Conservation (phyloP, 2,888 invertebrate genomes). For the Andrena bucephala region DNA sequence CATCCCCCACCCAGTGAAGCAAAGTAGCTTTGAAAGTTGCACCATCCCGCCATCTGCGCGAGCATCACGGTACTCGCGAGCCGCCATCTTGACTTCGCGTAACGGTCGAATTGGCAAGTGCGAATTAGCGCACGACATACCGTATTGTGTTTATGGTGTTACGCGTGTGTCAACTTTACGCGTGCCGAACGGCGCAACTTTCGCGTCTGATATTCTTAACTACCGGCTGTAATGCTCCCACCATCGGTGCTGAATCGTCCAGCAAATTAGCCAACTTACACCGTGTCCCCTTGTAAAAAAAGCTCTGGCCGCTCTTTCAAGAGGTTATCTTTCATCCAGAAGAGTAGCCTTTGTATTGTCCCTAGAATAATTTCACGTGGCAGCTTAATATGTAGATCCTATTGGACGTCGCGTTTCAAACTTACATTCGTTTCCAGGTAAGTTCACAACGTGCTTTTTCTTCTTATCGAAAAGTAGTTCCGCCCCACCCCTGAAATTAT, state of each 20-base stretch:
- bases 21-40: neutral
- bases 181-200: conserved; percentile 25
- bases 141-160: conserved; percentile 40
- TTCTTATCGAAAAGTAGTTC: conserved; percentile 95
- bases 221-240: neutral
- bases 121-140: conserved; percentile 43
- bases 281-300: conserved; percentile 86
- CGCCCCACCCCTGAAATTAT: conserved; percentile 92
- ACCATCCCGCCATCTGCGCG: conserved; percentile 38
- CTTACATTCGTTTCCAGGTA: conserved; percentile 87
- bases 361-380: conserved; percentile 84
- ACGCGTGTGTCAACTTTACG: conserved; percentile 27
- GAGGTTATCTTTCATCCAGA: conserved; percentile 94
- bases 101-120: conserved; percentile 45
- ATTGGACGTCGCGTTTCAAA: conserved; percentile 46
- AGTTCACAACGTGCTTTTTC: conserved; percentile 90
- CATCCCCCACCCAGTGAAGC: neutral
- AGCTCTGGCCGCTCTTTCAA: conserved; percentile 93
- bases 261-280: conserved; percentile 81
- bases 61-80: neutral
- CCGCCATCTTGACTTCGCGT: conserved; percentile 52
- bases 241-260: neutral
- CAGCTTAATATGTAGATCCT: neutral
- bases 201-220: conserved; percentile 31
- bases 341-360: conserved; percentile 90